Conservation (phyloP, 2,113 vertebrate genomes). For the Mellivora capensis region DNA sequence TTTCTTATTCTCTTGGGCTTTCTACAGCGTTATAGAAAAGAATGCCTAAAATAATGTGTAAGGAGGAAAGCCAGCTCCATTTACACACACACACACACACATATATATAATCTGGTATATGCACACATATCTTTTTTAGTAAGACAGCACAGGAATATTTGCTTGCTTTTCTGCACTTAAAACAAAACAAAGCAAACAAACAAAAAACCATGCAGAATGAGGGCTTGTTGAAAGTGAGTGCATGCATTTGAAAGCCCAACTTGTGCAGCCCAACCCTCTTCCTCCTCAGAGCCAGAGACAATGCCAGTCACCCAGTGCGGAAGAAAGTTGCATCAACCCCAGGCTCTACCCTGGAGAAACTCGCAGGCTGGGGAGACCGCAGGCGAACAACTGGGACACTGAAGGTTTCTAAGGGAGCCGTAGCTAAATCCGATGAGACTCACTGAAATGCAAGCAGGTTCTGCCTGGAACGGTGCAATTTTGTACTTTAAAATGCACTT, state of each 20-base stretch:
- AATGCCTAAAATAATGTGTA: neutral
- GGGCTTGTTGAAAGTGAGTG: neutral
- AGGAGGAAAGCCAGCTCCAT: neutral
- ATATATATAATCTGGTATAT: neutral
- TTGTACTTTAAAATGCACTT: neutral
- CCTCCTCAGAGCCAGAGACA: accelerated
- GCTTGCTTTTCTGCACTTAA: neutral
- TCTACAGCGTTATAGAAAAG: neutral
- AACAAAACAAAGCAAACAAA: neutral
- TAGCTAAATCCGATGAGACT: neutral
- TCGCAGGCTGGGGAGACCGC: neutral
- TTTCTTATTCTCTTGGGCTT: slow-evolving; percentile 7
- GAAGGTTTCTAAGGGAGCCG: accelerated
- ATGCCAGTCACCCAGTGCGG: too few relatives aligned
- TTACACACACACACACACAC: neutral
- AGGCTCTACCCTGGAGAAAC: neutral
- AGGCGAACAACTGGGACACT: accelerated
- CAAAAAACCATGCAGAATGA: neutral
- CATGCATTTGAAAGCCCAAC: accelerated
- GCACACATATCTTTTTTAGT: neutral
- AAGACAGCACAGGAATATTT: neutral
- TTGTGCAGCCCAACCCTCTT: accelerated
- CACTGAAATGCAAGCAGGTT: neutral
- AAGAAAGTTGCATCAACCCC: neutral
- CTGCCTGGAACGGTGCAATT: neutral